These are phyloP conservation scores for Hippocampus abdominalis DNA, from an alignment of 2,113 vertebrate genomes.

Conservation along the genomic window DNA sequence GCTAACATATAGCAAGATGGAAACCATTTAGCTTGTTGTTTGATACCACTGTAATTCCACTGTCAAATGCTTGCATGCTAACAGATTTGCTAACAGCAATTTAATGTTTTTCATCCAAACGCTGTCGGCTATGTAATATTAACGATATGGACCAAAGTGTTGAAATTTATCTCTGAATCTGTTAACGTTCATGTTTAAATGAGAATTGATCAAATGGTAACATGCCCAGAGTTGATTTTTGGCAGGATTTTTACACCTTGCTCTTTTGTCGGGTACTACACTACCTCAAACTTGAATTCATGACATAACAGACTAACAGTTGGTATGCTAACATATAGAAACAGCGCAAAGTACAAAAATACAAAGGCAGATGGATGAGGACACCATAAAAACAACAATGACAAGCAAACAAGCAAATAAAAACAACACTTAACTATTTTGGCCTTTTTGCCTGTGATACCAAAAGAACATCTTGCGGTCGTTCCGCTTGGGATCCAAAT, in stretches of 20 bases:
- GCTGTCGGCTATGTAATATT: no score
- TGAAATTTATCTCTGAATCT: neutral
- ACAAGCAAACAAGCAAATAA: neutral
- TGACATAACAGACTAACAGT: neutral
- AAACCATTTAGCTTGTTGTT: neutral
- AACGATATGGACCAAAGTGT: neutral
- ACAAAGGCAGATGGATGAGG: neutral
- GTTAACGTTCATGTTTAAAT: neutral
- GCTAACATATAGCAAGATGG: neutral
- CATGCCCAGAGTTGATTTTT: neutral
- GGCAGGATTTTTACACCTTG: neutral
- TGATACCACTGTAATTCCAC: neutral
- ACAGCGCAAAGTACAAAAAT: neutral
- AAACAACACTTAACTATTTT: neutral
- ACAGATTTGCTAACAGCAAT: neutral
- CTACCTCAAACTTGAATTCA: no score
- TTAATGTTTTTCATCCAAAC: no score
- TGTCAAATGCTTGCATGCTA: neutral
- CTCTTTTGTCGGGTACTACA: no score
- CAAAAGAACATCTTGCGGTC: neutral
- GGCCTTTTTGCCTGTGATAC: neutral
- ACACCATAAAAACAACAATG: neutral
- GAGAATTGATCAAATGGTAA: neutral
- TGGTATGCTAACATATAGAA: neutral
- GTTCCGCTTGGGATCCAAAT: neutral